Base-by-base conservation (phyloP, 2,113 vertebrate species). In the Odontesthes bonariensis region DNA sequence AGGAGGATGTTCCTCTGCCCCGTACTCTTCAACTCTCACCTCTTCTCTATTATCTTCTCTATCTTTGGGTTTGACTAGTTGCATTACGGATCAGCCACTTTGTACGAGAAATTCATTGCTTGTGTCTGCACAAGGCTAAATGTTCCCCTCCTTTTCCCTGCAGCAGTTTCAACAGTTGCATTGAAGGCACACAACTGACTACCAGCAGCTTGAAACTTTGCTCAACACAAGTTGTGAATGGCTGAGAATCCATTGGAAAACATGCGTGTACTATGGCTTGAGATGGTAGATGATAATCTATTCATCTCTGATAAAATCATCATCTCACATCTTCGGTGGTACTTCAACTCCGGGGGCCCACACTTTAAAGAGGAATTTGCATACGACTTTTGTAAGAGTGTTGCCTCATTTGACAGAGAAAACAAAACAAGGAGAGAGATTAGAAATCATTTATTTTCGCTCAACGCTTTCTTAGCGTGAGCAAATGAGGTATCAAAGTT, bases 1-100 rank as follows among this genome's bases (percentile, higher is more conserved):
- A 81, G 87, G 82, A 76, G 86, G 88, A 89, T 81, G 86, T 84
- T 83, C 82, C 75, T 80, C 35, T 86, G 74, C 42, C 79, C 83
- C 51, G 33, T 4, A 40, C 54, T 38, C 59, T 57, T 57, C 74
- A 63, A 64, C 70, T 52, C 19, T 72, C 77, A 78, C 73, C 60
- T 75, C 53, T 12, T 72, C 20, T 55, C 72, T 79, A 63, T 69
- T 70, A 60, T 77, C 70, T 60, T 81, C 64, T 75, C 54, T 32
- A 9, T 47, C n/a, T 62, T 66, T 69, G 0, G 13, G 55, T 83
- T 89, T 69, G 69, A 79, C 69, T 77, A 75, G 75, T 65, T 61
- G 38, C 51, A 68, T 63, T 61, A 69, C 60, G 1, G 6, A 66
- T 46, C 52, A 56, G 49, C 70, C 46, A 38, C 51, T 31, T 47